Evolutionary conservation across 92 coral and sea anemone species (phyloP), one percentile per base, ranked within the genome.

Genomic region (Epizoanthus illoricatus): DNA sequence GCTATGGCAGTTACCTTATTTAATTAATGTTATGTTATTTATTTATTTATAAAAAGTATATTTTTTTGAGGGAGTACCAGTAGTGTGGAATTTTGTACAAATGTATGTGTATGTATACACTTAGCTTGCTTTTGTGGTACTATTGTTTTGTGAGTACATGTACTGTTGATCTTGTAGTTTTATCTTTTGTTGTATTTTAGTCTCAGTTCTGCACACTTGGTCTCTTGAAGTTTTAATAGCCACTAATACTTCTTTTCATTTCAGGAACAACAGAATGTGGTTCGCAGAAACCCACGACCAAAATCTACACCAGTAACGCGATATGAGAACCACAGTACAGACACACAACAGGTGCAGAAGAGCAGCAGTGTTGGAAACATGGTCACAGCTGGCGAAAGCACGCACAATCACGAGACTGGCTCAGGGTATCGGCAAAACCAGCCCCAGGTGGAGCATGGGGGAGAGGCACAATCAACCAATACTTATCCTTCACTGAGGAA

Each of bases 381-480:
- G 71, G 98, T 93, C 16, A 96, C 99, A 21, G 76, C 90, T 7
- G 99, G 99, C 49, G 99, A 96, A 88, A 86, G 91, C 21, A 96
- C 99, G 1, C 86, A 91, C 28, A 96, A 96, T 81, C 97, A 96
- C 71, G 98, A 96, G 59, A 96, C 96, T 72, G 98, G 98, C 45
- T 92, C 92, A 7, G 91, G 89, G 39, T 87, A 88, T 75, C 80
- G 99, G 21, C 89, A 73, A 52, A 74, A 84, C 24, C 97, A 95
- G 56, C 90, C 93, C 9, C 58, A 73, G 7, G 83, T 93, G 52
- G 94, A 92, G 16, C 84, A 78, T 9, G 68, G 81, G 7, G 88
- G 81, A 11, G 94, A 90, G 61, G 83, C 89, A 3, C 80, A 52
- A 52, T 52, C 89, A 28, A 83, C 83, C 65, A 89, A 91, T 64